Percentiles rank a stretch among this genome's conserved stretches.
phyloP scores from a whole-genome alignment of 1,140 invertebrate genomes.

The Chionoecetes opilio region DNA sequence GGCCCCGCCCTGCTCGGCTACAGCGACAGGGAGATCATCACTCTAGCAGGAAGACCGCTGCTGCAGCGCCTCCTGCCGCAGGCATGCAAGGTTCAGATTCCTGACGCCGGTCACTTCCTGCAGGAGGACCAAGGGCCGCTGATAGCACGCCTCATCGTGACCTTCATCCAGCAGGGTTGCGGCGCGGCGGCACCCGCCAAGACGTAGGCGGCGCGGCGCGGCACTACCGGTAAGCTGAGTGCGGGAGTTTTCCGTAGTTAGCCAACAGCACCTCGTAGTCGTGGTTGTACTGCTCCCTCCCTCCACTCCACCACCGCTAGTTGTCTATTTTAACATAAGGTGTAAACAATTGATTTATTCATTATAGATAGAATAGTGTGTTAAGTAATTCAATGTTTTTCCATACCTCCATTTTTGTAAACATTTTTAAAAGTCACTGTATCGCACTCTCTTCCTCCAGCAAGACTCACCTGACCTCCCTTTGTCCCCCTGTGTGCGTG shows the following conservation, averaged over 20 bases:
- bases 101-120: slow-evolving; percentile 70
- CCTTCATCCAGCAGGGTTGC: slow-evolving; percentile 61
- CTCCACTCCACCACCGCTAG: not conserved
- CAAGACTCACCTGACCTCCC: too few relatives aligned
- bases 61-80: slow-evolving; percentile 63
- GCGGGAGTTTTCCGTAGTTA: not conserved
- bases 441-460: too few relatives aligned
- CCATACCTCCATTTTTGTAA: too few relatives aligned
- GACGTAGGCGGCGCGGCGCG: not conserved
- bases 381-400: too few relatives aligned
- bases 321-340: too few relatives aligned
- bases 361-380: too few relatives aligned
- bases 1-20: slow-evolving; percentile 72
- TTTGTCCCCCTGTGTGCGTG: too few relatives aligned
- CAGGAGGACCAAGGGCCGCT: slow-evolving; percentile 71
- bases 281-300: not conserved
- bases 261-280: not conserved
- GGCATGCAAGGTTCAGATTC: slow-evolving; percentile 58
- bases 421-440: too few relatives aligned
- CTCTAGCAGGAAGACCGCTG: not conserved
- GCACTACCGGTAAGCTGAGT: too few relatives aligned
- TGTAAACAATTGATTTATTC: too few relatives aligned
- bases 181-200: not conserved
- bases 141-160: slow-evolving; percentile 58
- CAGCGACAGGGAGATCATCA: slow-evolving; percentile 74